phyloP scores from a whole-genome alignment of 2,113 vertebrate species.

The Ophthalmolycus amberensis region DNA sequence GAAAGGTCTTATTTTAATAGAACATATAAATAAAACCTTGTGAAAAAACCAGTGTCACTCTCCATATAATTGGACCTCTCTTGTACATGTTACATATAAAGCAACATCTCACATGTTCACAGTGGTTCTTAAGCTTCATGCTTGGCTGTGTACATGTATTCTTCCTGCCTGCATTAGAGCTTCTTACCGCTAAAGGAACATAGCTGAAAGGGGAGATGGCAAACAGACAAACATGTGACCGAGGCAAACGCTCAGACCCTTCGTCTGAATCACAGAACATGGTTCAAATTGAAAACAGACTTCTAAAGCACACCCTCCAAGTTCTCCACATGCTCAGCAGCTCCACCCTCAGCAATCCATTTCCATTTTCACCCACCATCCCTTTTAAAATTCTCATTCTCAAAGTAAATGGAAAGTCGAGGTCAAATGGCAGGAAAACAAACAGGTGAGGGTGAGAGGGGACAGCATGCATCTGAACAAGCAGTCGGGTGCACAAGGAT shows the following conservation, averaged over 20 bases:
- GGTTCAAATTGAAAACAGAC: constrained; percentile 84
- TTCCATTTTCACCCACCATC: constrained; percentile 49
- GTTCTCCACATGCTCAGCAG: constrained; percentile 53
- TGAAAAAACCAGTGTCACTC: not conserved
- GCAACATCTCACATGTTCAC: not conserved
- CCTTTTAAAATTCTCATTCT: constrained; percentile 54
- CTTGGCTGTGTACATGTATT: not conserved
- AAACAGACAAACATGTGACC: constrained; percentile 56
- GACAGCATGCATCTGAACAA: constrained; percentile 26
- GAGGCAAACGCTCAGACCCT: constrained; percentile 42
- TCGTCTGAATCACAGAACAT: constrained; percentile 65
- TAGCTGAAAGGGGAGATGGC: constrained; percentile 58
- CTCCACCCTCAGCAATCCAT: constrained; percentile 63
- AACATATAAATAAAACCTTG: not conserved
- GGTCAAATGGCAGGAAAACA: constrained; percentile 48
- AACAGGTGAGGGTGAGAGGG: constrained; percentile 18
- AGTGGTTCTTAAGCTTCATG: not conserved
- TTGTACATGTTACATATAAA: not conserved
- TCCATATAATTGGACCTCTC: not conserved
- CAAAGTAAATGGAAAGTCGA: constrained; percentile 62
- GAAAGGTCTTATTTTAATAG: not conserved
- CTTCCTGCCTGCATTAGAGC: constrained; percentile 7
- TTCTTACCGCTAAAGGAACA: not conserved
- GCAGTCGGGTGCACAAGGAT: not conserved
- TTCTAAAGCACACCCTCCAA: constrained; percentile 50